Conservation (phyloP, 2,888 invertebrate genomes). For the Apodemia mormo region DNA sequence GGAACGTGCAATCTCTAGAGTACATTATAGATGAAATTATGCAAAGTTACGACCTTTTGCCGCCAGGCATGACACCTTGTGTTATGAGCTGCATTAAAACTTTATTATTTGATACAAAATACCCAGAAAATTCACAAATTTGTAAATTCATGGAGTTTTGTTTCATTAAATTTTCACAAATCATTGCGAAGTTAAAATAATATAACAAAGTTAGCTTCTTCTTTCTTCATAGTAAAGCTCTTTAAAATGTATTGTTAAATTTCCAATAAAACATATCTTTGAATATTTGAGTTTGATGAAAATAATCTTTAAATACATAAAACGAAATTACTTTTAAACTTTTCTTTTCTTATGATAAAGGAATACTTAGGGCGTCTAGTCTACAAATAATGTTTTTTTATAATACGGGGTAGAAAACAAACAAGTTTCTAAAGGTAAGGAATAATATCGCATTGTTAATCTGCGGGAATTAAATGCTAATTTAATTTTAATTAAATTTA, state of each 20-base stretch:
- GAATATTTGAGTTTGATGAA: not conserved
- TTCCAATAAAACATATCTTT: not conserved
- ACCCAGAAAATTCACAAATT: conserved; percentile 22
- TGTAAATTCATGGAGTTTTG: conserved; percentile 18
- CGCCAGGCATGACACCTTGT: conserved; percentile 15
- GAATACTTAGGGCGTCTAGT: not conserved
- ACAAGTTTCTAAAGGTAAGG: too few relatives aligned
- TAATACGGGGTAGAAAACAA: too few relatives aligned
- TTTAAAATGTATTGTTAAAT: not conserved
- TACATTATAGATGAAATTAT: conserved; percentile 17
- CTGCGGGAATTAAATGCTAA: too few relatives aligned
- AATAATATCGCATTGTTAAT: too few relatives aligned
- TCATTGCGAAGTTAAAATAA: not conserved
- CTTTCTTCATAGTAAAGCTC: conserved; percentile 3
- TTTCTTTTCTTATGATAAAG: not conserved
- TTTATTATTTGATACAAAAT: conserved; percentile 25
- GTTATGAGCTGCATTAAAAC: conserved; percentile 25
- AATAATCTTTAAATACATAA: not conserved
- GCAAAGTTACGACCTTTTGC: conserved; percentile 18
- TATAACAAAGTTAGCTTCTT: not conserved
- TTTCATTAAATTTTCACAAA: conserved; percentile 22
- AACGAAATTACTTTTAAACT: not conserved
- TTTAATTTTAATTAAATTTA: too few relatives aligned
- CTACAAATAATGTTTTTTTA: too few relatives aligned
- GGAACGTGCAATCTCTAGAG: not conserved